Base-by-base conservation (phyloP, 2,888 invertebrate species). In the Athetis lepigone region DNA sequence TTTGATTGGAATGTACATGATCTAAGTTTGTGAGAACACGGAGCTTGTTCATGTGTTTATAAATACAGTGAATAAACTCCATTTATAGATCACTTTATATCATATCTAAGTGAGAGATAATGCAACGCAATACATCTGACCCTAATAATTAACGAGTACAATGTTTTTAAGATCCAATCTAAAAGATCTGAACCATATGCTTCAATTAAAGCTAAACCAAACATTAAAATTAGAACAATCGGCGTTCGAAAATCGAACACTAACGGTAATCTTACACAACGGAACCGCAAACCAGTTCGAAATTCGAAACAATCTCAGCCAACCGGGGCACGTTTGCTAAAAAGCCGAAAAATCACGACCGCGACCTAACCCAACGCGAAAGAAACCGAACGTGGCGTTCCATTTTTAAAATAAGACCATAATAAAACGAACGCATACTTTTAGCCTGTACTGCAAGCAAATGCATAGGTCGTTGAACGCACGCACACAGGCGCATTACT, bases 391-490 rank as follows among this genome's bases (percentile, higher is more conserved):
- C 90, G 90, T 90, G 75, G 81, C 83, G 88, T 85, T 85, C 91
- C 93, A 93, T 93, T 94, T 94, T 94, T 90, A 94, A 94, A 94
- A 94, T 93, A 95, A 95, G 92, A 92, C 91, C 92, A 93, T 94
- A 94, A 94, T 94, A 94, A 93, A 94, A 92, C 90, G 91, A 91
- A 91, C 94, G 95, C 94, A 94, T 93, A 94, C 95, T 94, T 94
- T 94, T 94, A 94, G 94, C 93, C 91, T 91, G 93, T 92, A 92
- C 91, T 89, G 91, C 92, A 91, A 92, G 94, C 93, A 93, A 93
- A 93, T 94, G 93, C 92, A 90, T 90, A 90, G 94, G 93, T 94
- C 94, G 90, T 89, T 90, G 93, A 92, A 89, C 90, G 88, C 87
- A 90, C 93, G 87, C 91, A 90, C 90, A 86, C 83, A 80, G 77